phyloP scores from a whole-genome alignment of 2,797 vertebrate species.

The Aulostomus chinensis region DNA sequence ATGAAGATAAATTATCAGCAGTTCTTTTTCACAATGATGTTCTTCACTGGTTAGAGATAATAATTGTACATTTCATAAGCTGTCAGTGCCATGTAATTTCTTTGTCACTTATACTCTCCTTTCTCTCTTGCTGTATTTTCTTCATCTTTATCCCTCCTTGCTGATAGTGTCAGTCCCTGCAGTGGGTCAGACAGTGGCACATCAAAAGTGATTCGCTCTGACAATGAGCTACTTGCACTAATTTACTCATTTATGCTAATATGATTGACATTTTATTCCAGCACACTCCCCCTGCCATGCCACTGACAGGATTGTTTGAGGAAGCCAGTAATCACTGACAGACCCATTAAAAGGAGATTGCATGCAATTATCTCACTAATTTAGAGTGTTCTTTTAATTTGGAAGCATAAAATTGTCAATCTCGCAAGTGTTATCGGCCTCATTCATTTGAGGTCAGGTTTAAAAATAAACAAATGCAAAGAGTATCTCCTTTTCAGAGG shows the following conservation, averaged over 20 bases:
- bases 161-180: constrained; percentile 40
- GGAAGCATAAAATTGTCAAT: constrained; percentile 91
- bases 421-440: constrained; percentile 71
- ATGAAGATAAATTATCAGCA: constrained; percentile 42
- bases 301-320: constrained; percentile 75
- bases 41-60: constrained; percentile 41
- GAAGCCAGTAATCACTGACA: constrained; percentile 84
- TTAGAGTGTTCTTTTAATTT: constrained; percentile 92
- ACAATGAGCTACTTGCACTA: constrained; percentile 91
- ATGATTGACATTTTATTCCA: constrained; percentile 90
- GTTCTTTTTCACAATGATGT: constrained; percentile 27
- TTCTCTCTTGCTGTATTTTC: constrained; percentile 13
- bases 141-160: constrained; percentile 20
- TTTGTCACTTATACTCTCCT: constrained; percentile 45
- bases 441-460: constrained; percentile 59
- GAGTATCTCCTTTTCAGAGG: constrained; percentile 21
- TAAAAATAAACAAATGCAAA: constrained; percentile 68
- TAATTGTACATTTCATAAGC: constrained; percentile 63
- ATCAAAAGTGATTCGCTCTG: constrained; percentile 91
- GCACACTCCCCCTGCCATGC: constrained; percentile 61
- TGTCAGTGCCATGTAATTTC: constrained; percentile 62
- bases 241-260: constrained; percentile 92
- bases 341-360: constrained; percentile 84
- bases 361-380: constrained; percentile 94
- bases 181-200: constrained; percentile 65